These are phyloP conservation scores for Echeneis naucrates DNA, from an alignment of 2,797 vertebrate species.

Conservation along the genomic window DNA sequence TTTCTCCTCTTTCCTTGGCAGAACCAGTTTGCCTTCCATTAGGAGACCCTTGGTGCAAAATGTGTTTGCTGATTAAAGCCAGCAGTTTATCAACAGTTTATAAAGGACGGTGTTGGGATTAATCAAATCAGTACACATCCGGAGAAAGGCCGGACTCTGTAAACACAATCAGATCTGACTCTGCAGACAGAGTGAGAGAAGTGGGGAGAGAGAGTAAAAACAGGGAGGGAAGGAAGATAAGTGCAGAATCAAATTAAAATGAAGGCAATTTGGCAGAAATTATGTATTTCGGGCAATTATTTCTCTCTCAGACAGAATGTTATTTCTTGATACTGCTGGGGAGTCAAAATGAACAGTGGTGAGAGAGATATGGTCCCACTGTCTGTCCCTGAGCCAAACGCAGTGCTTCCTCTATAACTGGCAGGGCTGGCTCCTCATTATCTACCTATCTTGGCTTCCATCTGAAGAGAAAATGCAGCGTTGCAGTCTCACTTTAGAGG, in stretches of 20 bases:
- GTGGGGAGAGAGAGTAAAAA: slow-evolving; percentile 17
- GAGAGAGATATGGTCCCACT: slow-evolving; percentile 50
- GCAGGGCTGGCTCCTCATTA: slow-evolving; percentile 77
- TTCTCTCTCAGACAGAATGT: slow-evolving; percentile 46
- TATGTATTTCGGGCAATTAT: slow-evolving; percentile 63
- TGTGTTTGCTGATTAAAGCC: slow-evolving; percentile 80
- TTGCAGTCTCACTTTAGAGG: slow-evolving; percentile 80
- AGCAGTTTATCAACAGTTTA: slow-evolving; percentile 80
- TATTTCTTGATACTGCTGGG: slow-evolving; percentile 44
- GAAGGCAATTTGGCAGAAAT: slow-evolving; percentile 64
- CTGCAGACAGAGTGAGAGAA: slow-evolving; percentile 43
- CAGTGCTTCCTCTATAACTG: slow-evolving; percentile 67
- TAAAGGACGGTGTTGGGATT: slow-evolving; percentile 71
- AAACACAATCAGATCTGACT: slow-evolving; percentile 76
- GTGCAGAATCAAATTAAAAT: slow-evolving; percentile 66
- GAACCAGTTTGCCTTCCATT: slow-evolving; percentile 78
- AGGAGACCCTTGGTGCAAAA: slow-evolving; percentile 69
- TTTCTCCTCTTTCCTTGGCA: slow-evolving; percentile 35
- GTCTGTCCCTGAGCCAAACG: slow-evolving; percentile 68
- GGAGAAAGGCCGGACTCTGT: slow-evolving; percentile 65
- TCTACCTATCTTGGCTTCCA: slow-evolving; percentile 76
- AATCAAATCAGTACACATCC: slow-evolving; percentile 77
- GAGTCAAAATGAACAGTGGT: slow-evolving; percentile 54
- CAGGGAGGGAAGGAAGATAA: slow-evolving; percentile 45
- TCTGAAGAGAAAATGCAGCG: slow-evolving; percentile 78